phyloP scores from a whole-genome alignment of 2,888 invertebrate species.

The Stenurella melanura region DNA sequence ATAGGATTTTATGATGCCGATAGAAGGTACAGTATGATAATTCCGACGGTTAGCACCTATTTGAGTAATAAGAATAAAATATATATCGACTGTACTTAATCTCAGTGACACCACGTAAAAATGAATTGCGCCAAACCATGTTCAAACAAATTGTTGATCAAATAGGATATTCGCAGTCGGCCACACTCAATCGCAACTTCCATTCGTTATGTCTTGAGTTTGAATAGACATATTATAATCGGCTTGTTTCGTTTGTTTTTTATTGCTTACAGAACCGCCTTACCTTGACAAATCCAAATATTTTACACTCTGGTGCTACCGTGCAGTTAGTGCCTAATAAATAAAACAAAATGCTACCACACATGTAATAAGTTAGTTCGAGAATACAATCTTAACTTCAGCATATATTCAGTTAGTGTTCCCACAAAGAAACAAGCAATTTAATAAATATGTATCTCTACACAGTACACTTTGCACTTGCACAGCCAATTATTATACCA shows the following conservation, averaged over 20 bases:
- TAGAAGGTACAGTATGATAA: too few species aligned
- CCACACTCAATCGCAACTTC: too few species aligned
- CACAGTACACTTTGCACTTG: slow-evolving; percentile 37
- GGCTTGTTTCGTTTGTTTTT: neutral
- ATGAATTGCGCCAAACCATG: too few species aligned
- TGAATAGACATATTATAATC: neutral
- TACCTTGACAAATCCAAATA: slow-evolving; percentile 18
- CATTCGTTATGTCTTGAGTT: neutral
- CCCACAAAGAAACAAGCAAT: slow-evolving; percentile 38
- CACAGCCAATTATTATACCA: slow-evolving; percentile 36
- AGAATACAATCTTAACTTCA: slow-evolving; percentile 29
- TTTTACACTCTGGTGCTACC: slow-evolving; percentile 20
- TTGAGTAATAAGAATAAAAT: too few species aligned
- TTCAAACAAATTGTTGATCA: too few species aligned
- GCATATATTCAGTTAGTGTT: slow-evolving; percentile 32
- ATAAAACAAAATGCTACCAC: slow-evolving; percentile 32
- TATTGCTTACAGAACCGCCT: neutral
- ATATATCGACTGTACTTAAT: too few species aligned
- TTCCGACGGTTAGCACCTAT: too few species aligned
- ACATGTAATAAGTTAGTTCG: slow-evolving; percentile 27
- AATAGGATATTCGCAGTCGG: too few species aligned
- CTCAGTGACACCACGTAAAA: too few species aligned
- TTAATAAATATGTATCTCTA: slow-evolving; percentile 45
- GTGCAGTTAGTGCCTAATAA: slow-evolving; percentile 35
- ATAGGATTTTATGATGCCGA: too few species aligned